Percentiles rank a stretch among this genome's conserved stretches.
phyloP scores from a whole-genome alignment of 2,797 vertebrate genomes.

The Tamandua tetradactyla region DNA sequence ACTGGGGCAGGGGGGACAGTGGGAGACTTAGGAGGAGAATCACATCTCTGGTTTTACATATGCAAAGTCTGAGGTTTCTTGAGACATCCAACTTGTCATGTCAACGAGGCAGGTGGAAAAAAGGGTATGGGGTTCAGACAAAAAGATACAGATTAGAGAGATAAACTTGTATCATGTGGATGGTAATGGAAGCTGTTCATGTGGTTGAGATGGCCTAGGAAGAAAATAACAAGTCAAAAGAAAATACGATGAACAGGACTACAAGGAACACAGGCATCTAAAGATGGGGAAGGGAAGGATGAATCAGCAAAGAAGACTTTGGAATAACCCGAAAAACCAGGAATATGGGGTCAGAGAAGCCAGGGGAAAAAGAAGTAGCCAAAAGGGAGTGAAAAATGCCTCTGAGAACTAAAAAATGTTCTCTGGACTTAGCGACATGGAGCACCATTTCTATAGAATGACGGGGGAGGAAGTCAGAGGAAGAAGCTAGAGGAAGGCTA shows the following conservation, averaged over 20 bases:
- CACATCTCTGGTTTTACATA: background rate
- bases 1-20: background rate
- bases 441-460: background rate
- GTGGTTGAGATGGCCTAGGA: background rate
- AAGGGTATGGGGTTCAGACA: background rate
- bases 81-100: background rate
- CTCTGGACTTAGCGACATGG: background rate
- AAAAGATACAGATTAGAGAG: background rate
- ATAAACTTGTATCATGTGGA: fast-evolving
- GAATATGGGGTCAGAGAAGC: background rate
- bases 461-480: conserved; percentile 9
- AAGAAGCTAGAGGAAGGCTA: background rate
- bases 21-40: background rate
- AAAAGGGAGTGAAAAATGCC: background rate
- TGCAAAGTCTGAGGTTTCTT: background rate
- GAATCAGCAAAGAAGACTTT: conserved; percentile 51
- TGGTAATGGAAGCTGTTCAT: background rate
- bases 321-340: background rate
- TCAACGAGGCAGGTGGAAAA: background rate
- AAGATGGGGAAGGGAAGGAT: background rate
- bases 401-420: background rate
- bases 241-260: background rate
- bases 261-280: background rate
- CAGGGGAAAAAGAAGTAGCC: background rate
- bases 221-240: background rate